Evolutionary conservation across 2,888 invertebrate species (phyloP), one percentile per base, ranked within the genome.

Genomic region (Aethes cnicana): DNA sequence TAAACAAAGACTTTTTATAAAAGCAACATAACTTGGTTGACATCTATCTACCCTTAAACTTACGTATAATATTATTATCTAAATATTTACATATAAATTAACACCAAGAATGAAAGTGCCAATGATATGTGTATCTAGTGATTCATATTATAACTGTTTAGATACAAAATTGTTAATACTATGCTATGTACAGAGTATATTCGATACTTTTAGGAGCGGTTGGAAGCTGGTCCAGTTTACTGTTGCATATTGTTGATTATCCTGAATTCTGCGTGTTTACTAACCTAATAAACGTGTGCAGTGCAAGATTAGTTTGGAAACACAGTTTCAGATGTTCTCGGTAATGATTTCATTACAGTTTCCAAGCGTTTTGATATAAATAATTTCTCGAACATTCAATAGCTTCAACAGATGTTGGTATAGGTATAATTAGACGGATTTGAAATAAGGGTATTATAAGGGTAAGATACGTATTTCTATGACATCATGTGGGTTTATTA

Each of bases 51-150:
- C 56, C 16, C 59, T 59, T 58, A 57, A 26, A 11, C 25, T 21
- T 33, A 55, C 53, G 23, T 52, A 54, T 59, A 56, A 61, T 58
- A 54, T 43, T 55, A 54, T 56, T 57, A 62, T 69, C 53, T 68
- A n/a, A n/a, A n/a, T n/a, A 63, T 66, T 64, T 64, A 69, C 56
- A 60, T 66, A 62, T 61, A 77, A 75, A 68, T 63, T 80, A 81
- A 87, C 85, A 87, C 71, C 84, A 75, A 88, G 81, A 86, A 79
- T 84, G 81, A 84, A 75, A 82, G 88, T 88, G 87, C 86, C 56
- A 72, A 84, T 87, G 88, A 89, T 89, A 89, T 89, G 87, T 85
- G 76, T 81, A 62, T 80, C 84, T 83, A 83, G 82, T 84, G 84
- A 81, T 69, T 72, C 54, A 56, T 58, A 61, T 56, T 60, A 59